Base-by-base conservation (phyloP, 2,113 vertebrate genomes). In the Apistogramma diplotaenia region DNA sequence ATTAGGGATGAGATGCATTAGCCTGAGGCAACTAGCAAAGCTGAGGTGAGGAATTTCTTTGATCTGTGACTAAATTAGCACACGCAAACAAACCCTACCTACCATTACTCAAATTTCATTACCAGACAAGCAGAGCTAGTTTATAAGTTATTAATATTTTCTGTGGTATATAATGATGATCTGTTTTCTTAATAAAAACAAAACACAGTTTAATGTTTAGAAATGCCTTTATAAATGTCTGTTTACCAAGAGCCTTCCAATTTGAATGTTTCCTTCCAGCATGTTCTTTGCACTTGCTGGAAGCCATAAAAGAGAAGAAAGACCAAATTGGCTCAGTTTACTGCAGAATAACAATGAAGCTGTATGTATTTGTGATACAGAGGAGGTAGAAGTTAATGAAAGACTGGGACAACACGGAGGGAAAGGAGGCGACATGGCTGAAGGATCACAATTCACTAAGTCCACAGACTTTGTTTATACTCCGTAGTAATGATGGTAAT, bases 161-260 rank as follows among this genome's bases (percentile, higher is more conserved):
- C 74, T 49, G 58, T 81, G 61, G 31, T 87, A 79, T 79, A 60
- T 74, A 78, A 88, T 78, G 72, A 93, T 87, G 76, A 91, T 85
- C 56, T 79, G 79, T 80, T 90, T 90, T 84, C 84, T 86, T 87
- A 89, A 93, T 91, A 91, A 92, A 79, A 91, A 91, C 83, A 87
- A 85, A 92, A 85, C 55, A 79, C 71, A 84, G 72, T 19, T 74
- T 62, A 84, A 89, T 86, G 83, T 85, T 78, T 13, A 79, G 13
- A 86, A 76, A 93, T 92, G 40, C 56, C 43, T 43, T 58, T 83
- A 89, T 85, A 85, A 91, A 79, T 73, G 74, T 81, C 71, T 83
- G 82, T 86, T 89, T 84, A 82, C 79, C 72, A 60, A 84, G 59
- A 65, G 79, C 35, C 53, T 78, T 65, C 65, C 16, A n/a, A 33